Conservation (phyloP, 2,888 invertebrate species). For the Spodoptera exigua region DNA sequence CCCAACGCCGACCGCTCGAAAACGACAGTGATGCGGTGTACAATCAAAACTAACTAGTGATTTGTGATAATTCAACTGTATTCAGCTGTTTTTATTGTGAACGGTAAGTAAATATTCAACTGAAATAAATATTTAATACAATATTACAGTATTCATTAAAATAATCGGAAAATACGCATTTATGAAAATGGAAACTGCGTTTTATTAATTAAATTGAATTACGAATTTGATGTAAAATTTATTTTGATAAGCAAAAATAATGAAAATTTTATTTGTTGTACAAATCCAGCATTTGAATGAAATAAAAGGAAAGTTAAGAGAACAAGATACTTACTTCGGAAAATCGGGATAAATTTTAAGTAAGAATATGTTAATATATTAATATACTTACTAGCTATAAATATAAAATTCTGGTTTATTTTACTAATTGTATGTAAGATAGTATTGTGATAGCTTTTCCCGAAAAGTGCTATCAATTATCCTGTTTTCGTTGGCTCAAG, state of each 20-base stretch:
- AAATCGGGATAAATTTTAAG: too few relatives aligned
- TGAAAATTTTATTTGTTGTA: too few relatives aligned
- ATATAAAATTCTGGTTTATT: too few relatives aligned
- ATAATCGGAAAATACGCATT: constrained; percentile 1
- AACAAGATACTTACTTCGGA: too few relatives aligned
- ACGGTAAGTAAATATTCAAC: constrained; percentile 65
- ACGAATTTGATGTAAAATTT: constrained; percentile 27
- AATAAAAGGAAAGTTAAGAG: too few relatives aligned
- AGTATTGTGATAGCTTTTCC: background rate
- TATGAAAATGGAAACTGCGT: constrained; percentile 2
- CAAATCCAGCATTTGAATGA: too few relatives aligned
- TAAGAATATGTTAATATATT: too few relatives aligned
- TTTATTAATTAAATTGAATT: constrained; percentile 19
- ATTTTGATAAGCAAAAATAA: constrained; percentile 14
- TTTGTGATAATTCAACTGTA: constrained; percentile 59
- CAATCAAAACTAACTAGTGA: constrained; percentile 71
- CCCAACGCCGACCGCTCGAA: constrained; percentile 53
- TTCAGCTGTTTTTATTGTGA: constrained; percentile 58
- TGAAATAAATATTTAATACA: too few relatives aligned
- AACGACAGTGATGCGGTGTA: constrained; percentile 80
- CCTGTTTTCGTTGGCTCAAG: background rate
- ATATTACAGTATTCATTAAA: too few relatives aligned
- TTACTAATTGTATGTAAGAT: background rate
- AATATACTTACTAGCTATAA: too few relatives aligned
- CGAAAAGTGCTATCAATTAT: constrained; percentile 7